Conservation (phyloP, 2,888 invertebrate genomes). For the Ceratothoa steindachneri region DNA sequence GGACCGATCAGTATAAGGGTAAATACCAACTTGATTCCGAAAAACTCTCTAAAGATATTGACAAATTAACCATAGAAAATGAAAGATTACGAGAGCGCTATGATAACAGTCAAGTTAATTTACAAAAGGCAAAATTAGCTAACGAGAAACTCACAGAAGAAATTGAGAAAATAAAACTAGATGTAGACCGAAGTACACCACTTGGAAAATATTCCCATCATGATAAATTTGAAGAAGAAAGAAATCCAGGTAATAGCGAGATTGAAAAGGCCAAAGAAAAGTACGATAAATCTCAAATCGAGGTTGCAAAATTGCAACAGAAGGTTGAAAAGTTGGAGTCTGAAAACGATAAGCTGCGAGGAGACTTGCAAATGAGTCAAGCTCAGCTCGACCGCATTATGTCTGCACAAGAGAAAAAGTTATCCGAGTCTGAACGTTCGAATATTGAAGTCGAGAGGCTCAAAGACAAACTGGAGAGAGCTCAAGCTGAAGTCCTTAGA, state of each 20-base stretch:
- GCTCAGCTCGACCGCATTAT: constrained; percentile 49
- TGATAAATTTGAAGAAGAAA: constrained; percentile 61
- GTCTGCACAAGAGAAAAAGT: constrained; percentile 48
- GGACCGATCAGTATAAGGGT: constrained; percentile 61
- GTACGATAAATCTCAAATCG: constrained; percentile 54
- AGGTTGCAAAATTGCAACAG: constrained; percentile 53
- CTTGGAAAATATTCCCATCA: constrained; percentile 69
- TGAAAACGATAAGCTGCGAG: constrained; percentile 56
- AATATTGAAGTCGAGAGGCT: constrained; percentile 61
- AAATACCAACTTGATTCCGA: constrained; percentile 58
- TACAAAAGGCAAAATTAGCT: constrained; percentile 41
- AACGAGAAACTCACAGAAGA: constrained; percentile 43
- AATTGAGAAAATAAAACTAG: constrained; percentile 29
- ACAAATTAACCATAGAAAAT: constrained; percentile 66
- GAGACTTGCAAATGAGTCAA: constrained; percentile 49
- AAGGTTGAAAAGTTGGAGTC: constrained; percentile 54
- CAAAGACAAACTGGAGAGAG: constrained; percentile 49
- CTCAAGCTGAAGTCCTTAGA: constrained; percentile 50
- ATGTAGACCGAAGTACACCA: constrained; percentile 61
- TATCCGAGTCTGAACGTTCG: constrained; percentile 49
- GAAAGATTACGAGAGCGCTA: constrained; percentile 44
- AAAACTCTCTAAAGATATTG: constrained; percentile 50
- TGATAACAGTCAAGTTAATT: constrained; percentile 41
- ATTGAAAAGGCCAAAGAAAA: constrained; percentile 66
- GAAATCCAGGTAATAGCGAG: constrained; percentile 65